These are phyloP conservation scores for Drosophila micromelanica DNA, from an alignment of 1,140 invertebrate species.

Conservation along the genomic window DNA sequence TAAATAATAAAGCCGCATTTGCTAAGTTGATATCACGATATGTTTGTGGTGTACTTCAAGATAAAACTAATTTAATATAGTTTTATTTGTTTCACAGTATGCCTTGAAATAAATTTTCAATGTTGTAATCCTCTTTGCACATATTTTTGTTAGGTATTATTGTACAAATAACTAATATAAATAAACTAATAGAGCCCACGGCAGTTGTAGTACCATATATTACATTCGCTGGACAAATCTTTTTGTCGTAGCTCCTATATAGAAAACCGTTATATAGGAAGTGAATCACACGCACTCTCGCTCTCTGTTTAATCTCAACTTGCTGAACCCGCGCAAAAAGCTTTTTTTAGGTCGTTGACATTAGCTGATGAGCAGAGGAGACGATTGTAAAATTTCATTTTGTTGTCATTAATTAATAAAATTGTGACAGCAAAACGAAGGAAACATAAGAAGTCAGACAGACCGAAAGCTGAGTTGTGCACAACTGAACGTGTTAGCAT, in stretches of 20 bases:
- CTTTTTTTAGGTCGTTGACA: constrained; percentile 29
- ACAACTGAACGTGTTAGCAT: background rate
- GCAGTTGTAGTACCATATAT: too few species aligned
- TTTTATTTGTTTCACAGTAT: background rate
- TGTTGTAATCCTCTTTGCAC: background rate
- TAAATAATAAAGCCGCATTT: too few species aligned
- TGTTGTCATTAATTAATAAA: constrained; percentile 46
- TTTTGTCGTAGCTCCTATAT: background rate
- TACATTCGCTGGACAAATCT: background rate
- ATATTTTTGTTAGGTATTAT: constrained; percentile 1
- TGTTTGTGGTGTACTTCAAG: too few species aligned
- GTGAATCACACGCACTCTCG: constrained; percentile 22
- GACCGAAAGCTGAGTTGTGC: background rate
- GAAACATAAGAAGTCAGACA: background rate
- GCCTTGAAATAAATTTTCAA: constrained; percentile 3
- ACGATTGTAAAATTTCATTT: constrained; percentile 21
- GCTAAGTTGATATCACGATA: too few species aligned
- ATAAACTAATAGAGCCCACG: background rate
- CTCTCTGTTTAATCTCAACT: constrained; percentile 15
- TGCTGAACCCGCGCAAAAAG: constrained; percentile 13
- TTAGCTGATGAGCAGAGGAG: constrained; percentile 14
- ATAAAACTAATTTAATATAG: too few species aligned
- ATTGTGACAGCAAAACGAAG: constrained; percentile 11
- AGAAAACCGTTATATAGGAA: constrained; percentile 1
- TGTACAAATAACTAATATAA: background rate